Evolutionary conservation across 1,140 invertebrate species (phyloP), one percentile per base, ranked within the genome.

Genomic region (Galleria mellonella): DNA sequence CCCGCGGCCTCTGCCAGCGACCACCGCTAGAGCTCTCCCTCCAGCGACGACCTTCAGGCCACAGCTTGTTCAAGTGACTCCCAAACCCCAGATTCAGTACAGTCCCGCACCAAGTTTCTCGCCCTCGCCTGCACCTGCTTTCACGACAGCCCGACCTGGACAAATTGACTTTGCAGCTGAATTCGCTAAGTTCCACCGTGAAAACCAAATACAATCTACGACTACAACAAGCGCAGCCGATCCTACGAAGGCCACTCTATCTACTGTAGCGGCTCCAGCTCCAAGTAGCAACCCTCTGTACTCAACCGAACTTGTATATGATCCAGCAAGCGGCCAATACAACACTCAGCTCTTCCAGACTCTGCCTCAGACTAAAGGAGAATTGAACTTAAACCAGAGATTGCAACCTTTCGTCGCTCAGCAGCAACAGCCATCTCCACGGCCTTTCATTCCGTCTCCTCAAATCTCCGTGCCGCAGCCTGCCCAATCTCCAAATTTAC

Each of bases 331-430:
- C 52, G 93, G 93, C 46, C 91, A 93, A 66, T 94, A 94, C 87
- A 92, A 94, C 62, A 93, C 93, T 9, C 91, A 94, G 49, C 83
- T 94, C 15, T 94, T 91, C 84, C 94, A 94, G 77, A 89, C 89
- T 23, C 76, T 94, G 36, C 93, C 93, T 9, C 92, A 94, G 70
- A 90, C 89, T 13, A 88, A 90, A 46, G 92, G 92, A 47, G 91
- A 92, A 49, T 88, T 92, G 57, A 89, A 89, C 45, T 72, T 94
- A 41, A 93, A 90, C 76, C 92, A 93, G 56, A 89, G 91, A 63
- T 89, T 94, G 43, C 91, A 92, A 77, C 92, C 91, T 2, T 94
- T 89, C 75, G 92, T 93, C 12, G 89, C 90, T 43, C 89, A 89
- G 62, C 89, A 83, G 13, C 88, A 87, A 64, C 17, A 23, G 17